phyloP scores from a whole-genome alignment of 2,113 vertebrate species.

The Chionodraco myersi region DNA sequence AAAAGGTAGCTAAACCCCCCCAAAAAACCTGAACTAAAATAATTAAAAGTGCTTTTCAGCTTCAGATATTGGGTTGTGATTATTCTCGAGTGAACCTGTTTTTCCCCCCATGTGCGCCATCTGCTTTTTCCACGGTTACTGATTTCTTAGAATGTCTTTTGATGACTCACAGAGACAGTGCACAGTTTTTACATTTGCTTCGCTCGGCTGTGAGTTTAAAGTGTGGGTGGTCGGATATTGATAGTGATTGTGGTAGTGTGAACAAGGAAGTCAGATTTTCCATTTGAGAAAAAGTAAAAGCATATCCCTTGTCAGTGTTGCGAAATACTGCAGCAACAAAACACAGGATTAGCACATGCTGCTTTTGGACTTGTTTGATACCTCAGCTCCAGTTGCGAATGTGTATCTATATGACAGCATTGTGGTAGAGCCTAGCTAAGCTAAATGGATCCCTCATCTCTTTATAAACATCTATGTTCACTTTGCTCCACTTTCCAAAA shows the following conservation, averaged over 20 bases:
- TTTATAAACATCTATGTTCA: conserved; percentile 37
- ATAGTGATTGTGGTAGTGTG: not conserved
- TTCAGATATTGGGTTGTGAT: not conserved
- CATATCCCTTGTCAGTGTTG: not conserved
- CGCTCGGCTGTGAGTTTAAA: not conserved
- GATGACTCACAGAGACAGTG: conserved; percentile 14
- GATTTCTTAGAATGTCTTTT: not conserved
- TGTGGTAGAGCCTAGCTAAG: conserved; percentile 37
- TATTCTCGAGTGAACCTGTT: not conserved
- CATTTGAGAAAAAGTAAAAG: conserved; percentile 19
- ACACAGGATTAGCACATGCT: not conserved
- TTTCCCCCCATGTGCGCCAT: not conserved
- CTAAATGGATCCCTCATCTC: conserved; percentile 53
- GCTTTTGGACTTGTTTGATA: not conserved
- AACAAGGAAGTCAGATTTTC: conserved; percentile 43
- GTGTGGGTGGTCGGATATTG: not conserved
- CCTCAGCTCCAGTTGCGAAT: no score
- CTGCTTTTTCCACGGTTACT: not conserved
- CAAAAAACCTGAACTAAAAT: not conserved
- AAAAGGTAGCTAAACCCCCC: not conserved
- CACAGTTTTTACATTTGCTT: no score
- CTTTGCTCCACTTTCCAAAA: conserved; percentile 64
- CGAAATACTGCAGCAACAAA: not conserved
- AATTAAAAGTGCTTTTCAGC: not conserved
- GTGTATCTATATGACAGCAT: not conserved